Base-by-base conservation (phyloP, 2,888 invertebrate species). In the Drosophila pegasa region DNA sequence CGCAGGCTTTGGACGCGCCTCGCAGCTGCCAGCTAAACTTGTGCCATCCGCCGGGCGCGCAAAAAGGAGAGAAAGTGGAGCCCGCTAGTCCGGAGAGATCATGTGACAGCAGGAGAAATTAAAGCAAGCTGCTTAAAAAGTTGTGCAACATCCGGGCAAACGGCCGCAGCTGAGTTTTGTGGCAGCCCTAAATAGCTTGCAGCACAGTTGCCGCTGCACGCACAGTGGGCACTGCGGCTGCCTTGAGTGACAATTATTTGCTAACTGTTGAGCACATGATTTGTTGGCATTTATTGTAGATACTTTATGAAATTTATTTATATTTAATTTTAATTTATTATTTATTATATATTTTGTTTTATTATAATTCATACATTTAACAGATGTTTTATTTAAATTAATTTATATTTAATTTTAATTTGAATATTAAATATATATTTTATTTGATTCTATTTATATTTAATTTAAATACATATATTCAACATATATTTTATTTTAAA, bases 71-170 rank as follows among this genome's bases (percentile, higher is more conserved):
- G 45, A 29, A 37, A 38, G 7, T n/a, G 18, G 20, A 50, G 41
- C 25, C 18, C 25, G 29, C 48, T 35, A 1, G 47, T 38, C 54
- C 35, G 18, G 37, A 59, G 75, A 78, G 75, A 75, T 75, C 75
- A 75, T 75, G 75, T 61, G 67, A 70, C 73, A 73, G 63, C 57
- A 63, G 62, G 61, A 80, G 70, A 80, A 80, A 80, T 69, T 75
- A 75, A 64, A 72, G 75, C 71, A 80, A 81, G 73, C 81, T 81
- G 80, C 79, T 81, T 81, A 76, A 80, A 80, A 75, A 71, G 74
- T 80, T 87, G 65, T 79, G 74, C 84, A 78, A 69, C 84, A 71
- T 78, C 78, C 81, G 78, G 75, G 56, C 55, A 47, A 71, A 43
- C 54, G 56, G 67, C 72, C 61, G 54, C 56, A 50, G 54, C 47